A percentile compares a stretch with the other conserved stretches of the same genome.
Conservation (phyloP, 2,888 invertebrate species). For the Agrochola circellaris region DNA sequence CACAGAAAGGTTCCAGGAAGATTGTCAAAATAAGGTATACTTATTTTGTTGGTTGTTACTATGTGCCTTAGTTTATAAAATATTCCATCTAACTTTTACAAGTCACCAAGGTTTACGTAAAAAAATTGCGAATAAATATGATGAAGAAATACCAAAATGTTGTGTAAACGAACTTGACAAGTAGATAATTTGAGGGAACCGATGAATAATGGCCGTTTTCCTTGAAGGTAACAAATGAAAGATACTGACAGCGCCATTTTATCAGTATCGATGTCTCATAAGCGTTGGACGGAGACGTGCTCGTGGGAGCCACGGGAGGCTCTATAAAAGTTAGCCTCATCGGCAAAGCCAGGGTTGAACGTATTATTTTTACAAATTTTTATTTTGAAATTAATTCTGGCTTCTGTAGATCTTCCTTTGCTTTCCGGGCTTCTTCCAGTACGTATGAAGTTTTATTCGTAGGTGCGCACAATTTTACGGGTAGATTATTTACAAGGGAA, state of each 20-base stretch:
- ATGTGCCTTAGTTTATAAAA: constrained; percentile 13
- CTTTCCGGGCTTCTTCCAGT: background rate
- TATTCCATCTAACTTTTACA: constrained; percentile 21
- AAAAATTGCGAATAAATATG: background rate
- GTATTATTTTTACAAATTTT: background rate
- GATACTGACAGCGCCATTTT: constrained; percentile 47
- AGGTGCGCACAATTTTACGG: background rate
- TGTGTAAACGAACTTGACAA: constrained; percentile 34
- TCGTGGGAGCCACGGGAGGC: constrained; percentile 53
- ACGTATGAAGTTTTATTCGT: background rate
- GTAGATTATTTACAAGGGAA: background rate
- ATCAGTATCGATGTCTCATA: constrained; percentile 55
- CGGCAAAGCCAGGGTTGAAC: constrained; percentile 20
- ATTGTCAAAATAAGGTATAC: constrained; percentile 11
- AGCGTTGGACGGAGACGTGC: constrained; percentile 60
- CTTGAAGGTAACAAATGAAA: constrained; percentile 40
- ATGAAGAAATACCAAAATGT: constrained; percentile 1
- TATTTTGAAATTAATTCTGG: constrained; percentile 1
- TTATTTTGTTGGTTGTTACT: constrained; percentile 12
- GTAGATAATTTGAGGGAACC: constrained; percentile 35
- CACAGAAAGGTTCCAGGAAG: constrained; percentile 11
- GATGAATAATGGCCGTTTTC: constrained; percentile 34
- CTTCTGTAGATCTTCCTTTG: background rate
- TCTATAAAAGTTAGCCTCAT: constrained; percentile 62
- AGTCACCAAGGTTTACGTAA: background rate